A percentile compares a stretch with the other conserved stretches of the same genome.
These are phyloP conservation scores for Melieria omissa DNA, from an alignment of 2,888 invertebrate species.

Conservation along the genomic window DNA sequence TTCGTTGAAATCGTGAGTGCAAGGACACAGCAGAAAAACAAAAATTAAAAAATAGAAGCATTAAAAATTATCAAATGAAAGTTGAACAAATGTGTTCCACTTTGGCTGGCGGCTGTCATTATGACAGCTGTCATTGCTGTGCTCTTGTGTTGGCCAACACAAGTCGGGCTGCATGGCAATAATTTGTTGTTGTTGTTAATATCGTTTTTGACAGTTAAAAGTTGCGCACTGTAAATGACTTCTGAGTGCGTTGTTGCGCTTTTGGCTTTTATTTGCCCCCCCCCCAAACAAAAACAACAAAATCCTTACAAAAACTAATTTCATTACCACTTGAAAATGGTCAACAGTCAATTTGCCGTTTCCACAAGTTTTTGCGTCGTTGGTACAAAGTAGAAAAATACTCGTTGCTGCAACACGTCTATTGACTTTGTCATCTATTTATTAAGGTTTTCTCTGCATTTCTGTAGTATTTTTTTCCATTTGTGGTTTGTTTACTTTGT, in stretches of 20 bases:
- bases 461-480: not conserved
- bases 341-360: no score
- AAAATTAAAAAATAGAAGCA: not conserved
- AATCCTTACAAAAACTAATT: no score
- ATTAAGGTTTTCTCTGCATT: not conserved
- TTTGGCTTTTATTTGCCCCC: not conserved
- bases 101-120: not conserved
- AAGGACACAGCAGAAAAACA: slow-evolving; percentile 20
- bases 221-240: slow-evolving; percentile 11
- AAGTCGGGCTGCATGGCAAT: not conserved
- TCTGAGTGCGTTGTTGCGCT: not conserved
- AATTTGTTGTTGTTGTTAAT: not conserved
- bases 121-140: slow-evolving; percentile 19
- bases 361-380: no score
- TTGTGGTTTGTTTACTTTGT: no score
- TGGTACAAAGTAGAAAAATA: no score
- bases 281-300: no score
- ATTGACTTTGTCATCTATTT: slow-evolving; percentile 13
- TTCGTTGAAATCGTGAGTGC: slow-evolving; percentile 6
- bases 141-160: not conserved
- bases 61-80: no score
- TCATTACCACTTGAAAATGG: no score
- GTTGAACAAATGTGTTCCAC: no score
- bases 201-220: not conserved
- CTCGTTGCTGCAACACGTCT: not conserved